phyloP scores from a whole-genome alignment of 2,888 invertebrate species.

The Lycophotia porphyrea region DNA sequence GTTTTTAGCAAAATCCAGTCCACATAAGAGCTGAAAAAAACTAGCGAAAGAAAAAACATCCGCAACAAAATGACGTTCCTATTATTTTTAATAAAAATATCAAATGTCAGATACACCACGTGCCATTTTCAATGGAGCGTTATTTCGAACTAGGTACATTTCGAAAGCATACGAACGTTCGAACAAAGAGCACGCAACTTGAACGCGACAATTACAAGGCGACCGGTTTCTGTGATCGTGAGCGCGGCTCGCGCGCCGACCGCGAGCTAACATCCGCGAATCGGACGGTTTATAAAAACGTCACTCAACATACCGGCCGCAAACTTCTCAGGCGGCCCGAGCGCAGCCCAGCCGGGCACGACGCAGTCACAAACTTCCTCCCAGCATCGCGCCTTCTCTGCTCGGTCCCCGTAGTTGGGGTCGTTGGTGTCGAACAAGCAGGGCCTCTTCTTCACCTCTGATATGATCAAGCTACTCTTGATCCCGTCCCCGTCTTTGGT shows the following conservation, averaged over 20 bases:
- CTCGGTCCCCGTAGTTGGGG: conserved; percentile 84
- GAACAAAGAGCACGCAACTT: conserved; percentile 88
- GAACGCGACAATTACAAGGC: conserved; percentile 80
- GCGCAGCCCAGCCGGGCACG: conserved; percentile 84
- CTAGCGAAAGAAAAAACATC: conserved; percentile 47
- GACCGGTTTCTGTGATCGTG: conserved; percentile 73
- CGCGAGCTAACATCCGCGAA: conserved; percentile 71
- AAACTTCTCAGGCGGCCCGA: conserved; percentile 83
- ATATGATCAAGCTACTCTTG: conserved; percentile 83
- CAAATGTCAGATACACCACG: conserved; percentile 70
- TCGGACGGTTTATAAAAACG: conserved; percentile 71
- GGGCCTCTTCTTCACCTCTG: conserved; percentile 85
- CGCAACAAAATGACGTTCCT: conserved; percentile 75
- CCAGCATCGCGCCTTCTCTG: conserved; percentile 87
- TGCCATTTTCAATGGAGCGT: conserved; percentile 75
- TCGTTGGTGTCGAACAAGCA: conserved; percentile 86
- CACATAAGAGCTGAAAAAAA: conserved; percentile 30
- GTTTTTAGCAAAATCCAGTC: conserved; percentile 36
- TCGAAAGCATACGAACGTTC: conserved; percentile 82
- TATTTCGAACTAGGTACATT: conserved; percentile 82
- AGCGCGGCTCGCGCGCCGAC: conserved; percentile 62
- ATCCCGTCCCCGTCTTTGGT: conserved; percentile 85
- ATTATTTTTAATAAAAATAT: conserved; percentile 1
- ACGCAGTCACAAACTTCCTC: conserved; percentile 86
- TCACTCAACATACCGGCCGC: conserved; percentile 84